Percentiles rank a stretch among this genome's conserved stretches.
These are phyloP conservation scores for Callaeas wilsoni DNA, from an alignment of 2,113 vertebrate species.

Conservation along the genomic window DNA sequence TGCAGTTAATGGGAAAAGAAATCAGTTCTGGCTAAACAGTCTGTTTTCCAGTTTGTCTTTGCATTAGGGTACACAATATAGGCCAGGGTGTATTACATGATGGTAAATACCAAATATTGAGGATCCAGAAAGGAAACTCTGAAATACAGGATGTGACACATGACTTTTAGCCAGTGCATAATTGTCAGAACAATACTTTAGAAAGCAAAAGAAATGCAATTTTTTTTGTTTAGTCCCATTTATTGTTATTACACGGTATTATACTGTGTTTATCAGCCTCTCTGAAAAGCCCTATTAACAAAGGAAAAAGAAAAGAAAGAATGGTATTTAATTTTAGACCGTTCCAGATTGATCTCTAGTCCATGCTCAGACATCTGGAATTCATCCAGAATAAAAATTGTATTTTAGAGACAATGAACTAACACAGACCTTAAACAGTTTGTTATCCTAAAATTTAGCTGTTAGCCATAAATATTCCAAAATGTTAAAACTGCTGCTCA, in stretches of 20 bases:
- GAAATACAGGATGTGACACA: neutral
- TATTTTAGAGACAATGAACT: conserved; percentile 30
- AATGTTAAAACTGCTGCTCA: conserved; percentile 16
- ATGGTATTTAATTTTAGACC: neutral
- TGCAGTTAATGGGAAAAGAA: neutral
- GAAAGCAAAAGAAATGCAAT: neutral
- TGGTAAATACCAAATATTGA: neutral
- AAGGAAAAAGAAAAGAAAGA: neutral
- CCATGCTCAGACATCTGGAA: neutral
- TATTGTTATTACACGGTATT: neutral
- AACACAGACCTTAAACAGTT: neutral
- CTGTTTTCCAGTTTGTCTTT: neutral
- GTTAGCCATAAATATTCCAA: conserved; percentile 15
- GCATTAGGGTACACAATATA: neutral
- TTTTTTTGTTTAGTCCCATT: neutral
- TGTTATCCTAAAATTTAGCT: conserved; percentile 24
- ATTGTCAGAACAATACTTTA: neutral
- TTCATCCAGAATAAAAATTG: neutral
- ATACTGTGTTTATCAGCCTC: neutral
- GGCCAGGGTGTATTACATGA: neutral
- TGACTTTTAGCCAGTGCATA: neutral
- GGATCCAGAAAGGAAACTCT: neutral
- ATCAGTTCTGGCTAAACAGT: neutral
- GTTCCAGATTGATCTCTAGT: conserved; percentile 1
- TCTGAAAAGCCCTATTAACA: neutral